Evolutionary conservation across 2,888 invertebrate genomes (phyloP).

Genomic region (Trichopoda pennipes): DNA sequence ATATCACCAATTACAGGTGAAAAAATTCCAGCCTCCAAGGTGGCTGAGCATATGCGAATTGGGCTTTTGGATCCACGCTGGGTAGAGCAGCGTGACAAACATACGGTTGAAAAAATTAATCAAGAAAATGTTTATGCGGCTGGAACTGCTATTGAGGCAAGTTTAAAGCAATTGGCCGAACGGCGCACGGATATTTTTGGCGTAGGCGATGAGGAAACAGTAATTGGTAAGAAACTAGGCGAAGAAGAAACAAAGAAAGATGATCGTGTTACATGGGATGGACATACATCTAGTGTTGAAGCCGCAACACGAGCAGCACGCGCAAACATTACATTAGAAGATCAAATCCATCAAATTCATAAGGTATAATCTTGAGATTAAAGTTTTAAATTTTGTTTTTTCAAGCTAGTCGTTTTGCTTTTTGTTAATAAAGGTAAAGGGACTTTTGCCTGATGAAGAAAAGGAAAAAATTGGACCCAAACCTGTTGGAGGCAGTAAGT

Average conservation of each 20-base stretch:
- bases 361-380: constrained; percentile 82
- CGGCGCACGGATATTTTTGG: constrained; percentile 99
- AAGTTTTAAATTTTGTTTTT: neutral
- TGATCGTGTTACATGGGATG: constrained; percentile 98
- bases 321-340: constrained; percentile 96
- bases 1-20: constrained; percentile 99
- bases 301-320: constrained; percentile 96
- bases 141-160: constrained; percentile 96
- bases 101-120: constrained; percentile 95
- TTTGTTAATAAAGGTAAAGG: constrained; percentile 84
- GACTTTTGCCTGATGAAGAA: constrained; percentile 95
- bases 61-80: constrained; percentile 97
- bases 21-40: constrained; percentile 97
- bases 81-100: constrained; percentile 97
- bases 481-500: constrained; percentile 83
- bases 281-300: constrained; percentile 97
- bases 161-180: constrained; percentile 97
- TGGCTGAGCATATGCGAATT: constrained; percentile 98
- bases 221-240: constrained; percentile 98
- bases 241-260: constrained; percentile 92
- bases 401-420: neutral
- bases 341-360: constrained; percentile 98
- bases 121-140: constrained; percentile 86
- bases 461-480: constrained; percentile 98
- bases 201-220: constrained; percentile 98